Base-by-base conservation (phyloP, 2,888 invertebrate genomes). In the Cecidostiba fungosa region DNA sequence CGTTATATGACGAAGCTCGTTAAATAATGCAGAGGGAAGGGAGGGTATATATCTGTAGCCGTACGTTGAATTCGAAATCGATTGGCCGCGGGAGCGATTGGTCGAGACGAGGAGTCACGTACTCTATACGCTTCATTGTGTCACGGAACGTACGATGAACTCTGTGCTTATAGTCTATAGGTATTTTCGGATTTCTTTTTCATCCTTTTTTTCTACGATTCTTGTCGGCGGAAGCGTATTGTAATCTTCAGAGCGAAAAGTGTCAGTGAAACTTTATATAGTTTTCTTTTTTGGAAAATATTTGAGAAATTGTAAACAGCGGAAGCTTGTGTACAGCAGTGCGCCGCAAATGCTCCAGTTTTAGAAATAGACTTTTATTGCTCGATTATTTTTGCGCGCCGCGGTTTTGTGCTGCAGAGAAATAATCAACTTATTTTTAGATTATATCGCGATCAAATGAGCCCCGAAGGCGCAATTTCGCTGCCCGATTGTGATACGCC, bases 61-160 rank as follows among this genome's bases (percentile, higher is more conserved):
- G 39, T 77, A 54, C 74, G 69, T 36, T 84, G 84, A 73, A 85
- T 85, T 85, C 81, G 70, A 81, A 85, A 85, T 85, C 85, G 85
- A 81, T 85, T 76, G 69, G 72, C 59, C 59, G 3, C 59, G 1
- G 54, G 59, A 19, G 32, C 54, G 54, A 59, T 59, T 59, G 29
- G 43, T 36, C 59, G 62, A 43, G 32, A 50, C 54, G 19, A n/a
- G 54, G 54, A 82, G 76, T 77, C 82, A 77, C 76, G 82, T 77
- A 76, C n/a, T n/a, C 62, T 36, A 29, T 69, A 36, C 5, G 39
- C 39, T 54, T 74, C 74, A 66, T 76, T 54, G 82, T 77, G 82
- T 69, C 82, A 39, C 74, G 70, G 79, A 14, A 23, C 80, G 82
- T 50, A 16, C 82, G 43, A 76, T 82, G 82, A 82, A 82, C 82